Evolutionary conservation across 2,797 vertebrate species (phyloP).

Genomic region (Perdix hodgsoniae): DNA sequence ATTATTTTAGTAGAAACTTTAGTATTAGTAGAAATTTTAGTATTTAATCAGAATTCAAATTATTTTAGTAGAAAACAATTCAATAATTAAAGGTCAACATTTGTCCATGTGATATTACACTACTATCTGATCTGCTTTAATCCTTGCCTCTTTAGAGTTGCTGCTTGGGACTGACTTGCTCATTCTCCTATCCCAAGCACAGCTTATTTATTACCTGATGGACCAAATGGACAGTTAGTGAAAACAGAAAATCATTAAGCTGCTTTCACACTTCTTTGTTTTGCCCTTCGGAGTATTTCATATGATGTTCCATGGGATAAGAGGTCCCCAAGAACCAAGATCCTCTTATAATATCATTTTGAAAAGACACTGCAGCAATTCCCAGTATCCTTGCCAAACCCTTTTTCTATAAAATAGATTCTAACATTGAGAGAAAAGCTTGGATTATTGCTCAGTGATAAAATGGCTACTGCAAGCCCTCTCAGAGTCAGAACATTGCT

Average conservation of each 20-base stretch:
- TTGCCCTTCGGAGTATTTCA: background rate
- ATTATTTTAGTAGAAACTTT: slow-evolving; percentile 9
- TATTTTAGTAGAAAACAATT: slow-evolving; percentile 6
- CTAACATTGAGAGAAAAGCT: slow-evolving; percentile 40
- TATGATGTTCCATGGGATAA: background rate
- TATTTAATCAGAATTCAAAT: background rate
- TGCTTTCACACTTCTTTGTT: slow-evolving; percentile 25
- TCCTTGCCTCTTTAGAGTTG: background rate
- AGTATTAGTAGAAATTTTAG: no score
- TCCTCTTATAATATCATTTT: slow-evolving; percentile 2
- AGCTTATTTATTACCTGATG: background rate
- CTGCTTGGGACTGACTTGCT: background rate
- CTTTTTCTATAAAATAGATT: slow-evolving; percentile 58
- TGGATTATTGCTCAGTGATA: slow-evolving; percentile 58
- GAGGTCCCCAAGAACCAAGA: slow-evolving; percentile 20
- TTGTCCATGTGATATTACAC: background rate
- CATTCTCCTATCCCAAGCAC: background rate
- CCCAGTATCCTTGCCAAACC: slow-evolving; percentile 25
- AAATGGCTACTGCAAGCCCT: slow-evolving; percentile 37
- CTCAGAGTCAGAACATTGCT: slow-evolving; percentile 35
- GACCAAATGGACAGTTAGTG: background rate
- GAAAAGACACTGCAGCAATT: slow-evolving; percentile 35
- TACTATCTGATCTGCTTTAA: slow-evolving; percentile 36
- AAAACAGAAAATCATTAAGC: background rate
- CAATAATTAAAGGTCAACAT: background rate